Evolutionary conservation across 30 jellyfish, hydroid and myxozoan genomes (phyloP).

Genomic region (Sanderia malayensis): DNA sequence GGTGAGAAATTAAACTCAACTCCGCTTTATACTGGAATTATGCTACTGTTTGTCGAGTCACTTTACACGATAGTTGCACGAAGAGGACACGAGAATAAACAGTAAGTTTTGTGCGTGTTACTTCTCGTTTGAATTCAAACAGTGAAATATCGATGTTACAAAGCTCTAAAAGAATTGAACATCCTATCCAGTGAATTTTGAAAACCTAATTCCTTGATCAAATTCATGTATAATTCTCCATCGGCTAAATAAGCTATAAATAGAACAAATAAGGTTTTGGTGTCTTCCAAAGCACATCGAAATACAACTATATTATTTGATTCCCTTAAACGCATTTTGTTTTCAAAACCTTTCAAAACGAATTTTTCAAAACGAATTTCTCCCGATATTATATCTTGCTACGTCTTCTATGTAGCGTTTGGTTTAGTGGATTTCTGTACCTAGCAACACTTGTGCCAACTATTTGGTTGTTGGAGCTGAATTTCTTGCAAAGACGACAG

Average conservation of each 20-base stretch:
- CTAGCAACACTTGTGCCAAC: conserved; percentile 59
- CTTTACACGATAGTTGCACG: conserved; percentile 62
- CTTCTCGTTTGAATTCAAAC: neutral
- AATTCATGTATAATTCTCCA: neutral
- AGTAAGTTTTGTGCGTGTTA: conserved; percentile 33
- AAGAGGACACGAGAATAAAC: conserved; percentile 73
- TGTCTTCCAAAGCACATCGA: neutral
- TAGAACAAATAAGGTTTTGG: neutral
- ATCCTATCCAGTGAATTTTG: neutral
- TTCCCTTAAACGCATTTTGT: neutral
- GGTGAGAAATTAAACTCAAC: neutral
- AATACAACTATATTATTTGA: too few relatives aligned
- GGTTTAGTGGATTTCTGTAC: conserved; percentile 82
- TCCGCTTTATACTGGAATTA: conserved; percentile 37
- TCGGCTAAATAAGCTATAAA: neutral
- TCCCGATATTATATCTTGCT: neutral
- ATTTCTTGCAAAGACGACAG: conserved; percentile 35
- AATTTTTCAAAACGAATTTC: neutral
- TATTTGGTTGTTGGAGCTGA: conserved; percentile 59
- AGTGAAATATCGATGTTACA: neutral
- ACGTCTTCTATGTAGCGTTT: conserved; percentile 29
- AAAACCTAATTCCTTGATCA: neutral
- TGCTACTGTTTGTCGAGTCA: conserved; percentile 57
- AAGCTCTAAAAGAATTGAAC: neutral
- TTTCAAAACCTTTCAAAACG: neutral